Evolutionary conservation across 1,140 invertebrate genomes (phyloP).

Genomic region (Drosophila bocki): DNA sequence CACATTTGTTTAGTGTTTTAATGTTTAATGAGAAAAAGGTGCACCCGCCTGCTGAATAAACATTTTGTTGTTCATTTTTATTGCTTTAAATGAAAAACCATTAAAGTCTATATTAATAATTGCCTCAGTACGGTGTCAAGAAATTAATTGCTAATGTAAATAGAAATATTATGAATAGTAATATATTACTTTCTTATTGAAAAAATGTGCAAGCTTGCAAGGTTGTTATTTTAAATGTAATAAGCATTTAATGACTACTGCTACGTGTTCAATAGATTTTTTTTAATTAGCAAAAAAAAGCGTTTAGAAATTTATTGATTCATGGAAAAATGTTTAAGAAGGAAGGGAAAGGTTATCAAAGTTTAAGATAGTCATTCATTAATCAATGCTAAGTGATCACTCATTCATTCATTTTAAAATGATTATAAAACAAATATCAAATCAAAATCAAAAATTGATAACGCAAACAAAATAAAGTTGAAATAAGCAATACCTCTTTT

Average conservation of each 20-base stretch:
- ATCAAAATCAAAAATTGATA: no score
- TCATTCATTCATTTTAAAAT: not conserved
- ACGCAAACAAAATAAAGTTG: no score
- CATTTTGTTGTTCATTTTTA: not conserved
- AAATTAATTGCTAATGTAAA: no score
- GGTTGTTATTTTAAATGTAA: no score
- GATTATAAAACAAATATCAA: no score
- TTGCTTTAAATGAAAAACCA: not conserved
- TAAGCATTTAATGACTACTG: not conserved
- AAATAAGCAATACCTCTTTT: no score
- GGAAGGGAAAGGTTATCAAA: not conserved
- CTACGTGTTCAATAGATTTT: not conserved
- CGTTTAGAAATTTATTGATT: not conserved
- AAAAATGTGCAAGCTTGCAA: no score
- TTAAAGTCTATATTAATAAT: no score
- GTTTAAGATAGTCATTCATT: not conserved
- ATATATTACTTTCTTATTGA: no score
- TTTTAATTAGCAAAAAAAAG: not conserved
- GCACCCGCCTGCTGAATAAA: not conserved
- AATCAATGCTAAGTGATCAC: not conserved
- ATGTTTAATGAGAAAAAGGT: not conserved
- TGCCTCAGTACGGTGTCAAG: no score
- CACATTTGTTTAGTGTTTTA: not conserved
- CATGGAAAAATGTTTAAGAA: not conserved
- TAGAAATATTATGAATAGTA: no score